These are phyloP conservation scores for Coelopa frigida DNA, from an alignment of 1,140 invertebrate genomes.

Conservation along the genomic window DNA sequence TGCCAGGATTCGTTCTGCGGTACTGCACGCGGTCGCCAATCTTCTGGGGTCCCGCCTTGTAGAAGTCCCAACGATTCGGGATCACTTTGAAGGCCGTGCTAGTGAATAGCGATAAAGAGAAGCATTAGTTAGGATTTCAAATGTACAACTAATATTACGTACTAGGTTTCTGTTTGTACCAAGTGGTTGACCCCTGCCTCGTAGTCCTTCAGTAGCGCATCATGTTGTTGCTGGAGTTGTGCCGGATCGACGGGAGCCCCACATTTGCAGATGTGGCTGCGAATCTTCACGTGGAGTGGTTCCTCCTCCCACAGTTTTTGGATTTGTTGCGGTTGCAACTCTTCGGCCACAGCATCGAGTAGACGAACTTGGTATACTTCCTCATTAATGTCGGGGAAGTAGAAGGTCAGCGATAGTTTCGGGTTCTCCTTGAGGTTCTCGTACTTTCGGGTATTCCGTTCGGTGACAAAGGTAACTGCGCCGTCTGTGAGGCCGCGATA, in stretches of 20 bases:
- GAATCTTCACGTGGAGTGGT: slow-evolving; percentile 23
- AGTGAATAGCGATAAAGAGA: neutral
- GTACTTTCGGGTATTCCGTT: slow-evolving; percentile 30
- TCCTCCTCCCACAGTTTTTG: slow-evolving; percentile 27
- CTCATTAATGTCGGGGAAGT: slow-evolving; percentile 15
- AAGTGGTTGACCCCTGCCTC: slow-evolving; percentile 14
- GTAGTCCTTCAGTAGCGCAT: slow-evolving; percentile 19
- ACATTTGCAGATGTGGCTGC: slow-evolving; percentile 27
- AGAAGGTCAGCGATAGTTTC: slow-evolving; percentile 21
- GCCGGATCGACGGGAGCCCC: slow-evolving; percentile 28
- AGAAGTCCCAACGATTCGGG: slow-evolving; percentile 30
- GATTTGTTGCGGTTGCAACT: slow-evolving; percentile 20
- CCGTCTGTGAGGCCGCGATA: slow-evolving; percentile 31
- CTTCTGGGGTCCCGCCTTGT: slow-evolving; percentile 19
- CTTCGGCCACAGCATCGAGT: slow-evolving; percentile 25
- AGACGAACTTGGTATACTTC: slow-evolving; percentile 30
- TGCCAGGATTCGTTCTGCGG: slow-evolving; percentile 7
- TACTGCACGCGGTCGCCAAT: slow-evolving; percentile 38
- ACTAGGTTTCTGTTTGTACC: slow-evolving; percentile 25
- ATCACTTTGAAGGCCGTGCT: slow-evolving; percentile 35
- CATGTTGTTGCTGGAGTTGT: slow-evolving; percentile 23
- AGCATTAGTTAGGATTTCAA: neutral
- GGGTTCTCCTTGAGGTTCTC: slow-evolving; percentile 28
- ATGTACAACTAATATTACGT: slow-evolving; percentile 10
- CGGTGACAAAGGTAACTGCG: slow-evolving; percentile 30